A percentile compares a stretch with the other conserved stretches of the same genome.
Conservation (phyloP, 2,888 invertebrate species). For the Caenorhabditis auriculariae region DNA sequence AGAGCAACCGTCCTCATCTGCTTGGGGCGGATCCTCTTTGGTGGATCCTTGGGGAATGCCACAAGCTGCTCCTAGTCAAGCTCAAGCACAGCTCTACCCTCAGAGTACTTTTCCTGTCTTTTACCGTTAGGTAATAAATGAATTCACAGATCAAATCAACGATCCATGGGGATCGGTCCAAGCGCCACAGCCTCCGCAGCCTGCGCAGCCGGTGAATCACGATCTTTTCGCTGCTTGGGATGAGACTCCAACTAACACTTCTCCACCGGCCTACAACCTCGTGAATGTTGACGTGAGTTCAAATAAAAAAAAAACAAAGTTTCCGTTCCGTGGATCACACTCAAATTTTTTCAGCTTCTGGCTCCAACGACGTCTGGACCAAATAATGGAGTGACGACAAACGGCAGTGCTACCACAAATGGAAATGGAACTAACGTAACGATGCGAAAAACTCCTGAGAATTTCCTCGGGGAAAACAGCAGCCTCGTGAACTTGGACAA, state of each 20-base stretch:
- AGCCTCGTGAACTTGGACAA: conserved; percentile 95
- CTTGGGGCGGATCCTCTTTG: conserved; percentile 10
- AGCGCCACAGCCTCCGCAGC: not conserved
- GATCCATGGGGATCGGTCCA: conserved; percentile 64
- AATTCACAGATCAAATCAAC: conserved; percentile 28
- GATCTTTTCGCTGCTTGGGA: conserved; percentile 53
- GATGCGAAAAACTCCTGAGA: conserved; percentile 81
- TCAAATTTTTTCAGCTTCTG: conserved; percentile 10
- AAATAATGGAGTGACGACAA: not conserved
- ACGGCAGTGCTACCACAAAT: conserved; percentile 12
- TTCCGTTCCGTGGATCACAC: not conserved
- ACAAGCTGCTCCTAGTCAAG: too few species aligned
- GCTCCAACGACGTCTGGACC: conserved; percentile 16
- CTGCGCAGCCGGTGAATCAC: conserved; percentile 1
- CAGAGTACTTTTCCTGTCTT: too few species aligned
- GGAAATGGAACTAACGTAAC: conserved; percentile 6
- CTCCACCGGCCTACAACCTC: conserved; percentile 2
- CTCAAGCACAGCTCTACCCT: too few species aligned
- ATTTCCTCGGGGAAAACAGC: conserved; percentile 95
- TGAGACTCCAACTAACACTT: conserved; percentile 15
- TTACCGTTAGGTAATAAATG: not conserved
- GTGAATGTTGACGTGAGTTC: conserved; percentile 19
- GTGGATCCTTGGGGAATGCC: conserved; percentile 38
- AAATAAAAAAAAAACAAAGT: not conserved
- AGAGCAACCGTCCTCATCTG: conserved; percentile 25